Evolutionary conservation across 2,888 invertebrate species (phyloP), one percentile per base, ranked within the genome.

Genomic region (Stramonita haemastoma): DNA sequence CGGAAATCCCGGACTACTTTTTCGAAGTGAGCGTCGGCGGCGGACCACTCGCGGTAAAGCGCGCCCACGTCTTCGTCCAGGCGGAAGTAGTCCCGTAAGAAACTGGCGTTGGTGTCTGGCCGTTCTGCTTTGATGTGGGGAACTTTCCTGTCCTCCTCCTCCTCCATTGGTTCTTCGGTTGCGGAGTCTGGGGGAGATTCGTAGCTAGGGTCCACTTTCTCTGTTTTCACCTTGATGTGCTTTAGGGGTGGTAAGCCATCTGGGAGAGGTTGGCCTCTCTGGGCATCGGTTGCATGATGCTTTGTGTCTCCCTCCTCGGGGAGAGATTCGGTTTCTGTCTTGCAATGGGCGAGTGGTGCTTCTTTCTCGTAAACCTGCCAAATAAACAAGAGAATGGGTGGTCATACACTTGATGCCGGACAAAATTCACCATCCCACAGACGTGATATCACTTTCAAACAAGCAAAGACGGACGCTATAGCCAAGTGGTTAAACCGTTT

Each of bases 31-130:
- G 97, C 95, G 96, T 99, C 99, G 46, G 96, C 97, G 32, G 96
- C 93, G 1, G 97, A 97, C 99, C 99, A 99, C 86, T 97, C 95
- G 89, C 97, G 95, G 93, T 98, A 98, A 92, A 97, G 97, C n/a
- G 97, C 96, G n/a, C 96, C 95, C 60, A 99, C 96, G 92, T 98
- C 97, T 88, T 98, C 96, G 93, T 98, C 97, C 26, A 98, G 96
- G 88, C 98, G 97, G 93, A 99, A 98, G 96, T 99, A 99, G 79
- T 97, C 96, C 57, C 95, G 95, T 0, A 98, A 95, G 60, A 93
- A 34, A 5, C 5, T 17, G 17, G 29, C 66, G 19, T 60, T 29
- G 0, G 32, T n/a, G 2, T 87, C 73, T 26, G 29, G n/a, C 4
- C 13, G 34, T 66, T 86, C 86, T 36, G 26, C 0, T 66, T 86